Evolutionary conservation across 2,888 invertebrate genomes (phyloP).

Genomic region (Galeopsomyia nigrocyanea): DNA sequence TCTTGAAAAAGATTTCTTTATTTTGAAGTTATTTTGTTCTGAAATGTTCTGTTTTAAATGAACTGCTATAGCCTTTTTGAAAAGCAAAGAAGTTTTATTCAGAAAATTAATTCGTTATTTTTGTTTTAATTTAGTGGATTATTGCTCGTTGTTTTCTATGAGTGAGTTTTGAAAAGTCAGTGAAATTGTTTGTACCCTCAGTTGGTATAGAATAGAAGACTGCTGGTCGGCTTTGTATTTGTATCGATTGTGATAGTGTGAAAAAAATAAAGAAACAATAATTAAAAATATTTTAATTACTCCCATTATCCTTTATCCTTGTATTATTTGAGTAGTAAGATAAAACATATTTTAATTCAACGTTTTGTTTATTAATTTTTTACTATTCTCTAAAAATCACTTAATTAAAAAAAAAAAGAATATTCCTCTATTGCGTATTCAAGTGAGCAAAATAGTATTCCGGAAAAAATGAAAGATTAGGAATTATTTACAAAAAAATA

Average conservation of each 20-base stretch:
- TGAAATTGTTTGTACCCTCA: slow-evolving; percentile 43
- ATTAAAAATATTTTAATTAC: slow-evolving; percentile 34
- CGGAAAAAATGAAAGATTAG: no score
- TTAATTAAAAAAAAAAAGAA: no score
- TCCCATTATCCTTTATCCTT: not conserved
- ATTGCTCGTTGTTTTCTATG: slow-evolving; percentile 47
- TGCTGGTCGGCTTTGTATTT: slow-evolving; percentile 52
- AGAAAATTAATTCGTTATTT: slow-evolving; percentile 9
- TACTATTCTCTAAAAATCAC: no score
- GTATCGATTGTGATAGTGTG: slow-evolving; percentile 53
- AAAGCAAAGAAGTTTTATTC: slow-evolving; percentile 21
- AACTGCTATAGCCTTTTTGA: slow-evolving; percentile 19
- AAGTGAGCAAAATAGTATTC: no score
- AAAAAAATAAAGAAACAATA: slow-evolving; percentile 48
- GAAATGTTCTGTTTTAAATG: not conserved
- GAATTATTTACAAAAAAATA: no score
- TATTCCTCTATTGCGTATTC: no score
- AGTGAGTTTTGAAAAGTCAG: slow-evolving; percentile 38
- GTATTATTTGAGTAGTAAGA: not conserved
- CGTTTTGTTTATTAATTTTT: not conserved
- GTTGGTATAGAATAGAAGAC: slow-evolving; percentile 54
- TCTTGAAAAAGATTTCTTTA: slow-evolving; percentile 34
- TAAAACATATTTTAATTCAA: not conserved
- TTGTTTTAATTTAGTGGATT: slow-evolving; percentile 32
- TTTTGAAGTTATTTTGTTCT: slow-evolving; percentile 30